Conservation (phyloP, 37 sponge, comb jelly and placozoan species). For the Chondrilla cf. caribensis region DNA sequence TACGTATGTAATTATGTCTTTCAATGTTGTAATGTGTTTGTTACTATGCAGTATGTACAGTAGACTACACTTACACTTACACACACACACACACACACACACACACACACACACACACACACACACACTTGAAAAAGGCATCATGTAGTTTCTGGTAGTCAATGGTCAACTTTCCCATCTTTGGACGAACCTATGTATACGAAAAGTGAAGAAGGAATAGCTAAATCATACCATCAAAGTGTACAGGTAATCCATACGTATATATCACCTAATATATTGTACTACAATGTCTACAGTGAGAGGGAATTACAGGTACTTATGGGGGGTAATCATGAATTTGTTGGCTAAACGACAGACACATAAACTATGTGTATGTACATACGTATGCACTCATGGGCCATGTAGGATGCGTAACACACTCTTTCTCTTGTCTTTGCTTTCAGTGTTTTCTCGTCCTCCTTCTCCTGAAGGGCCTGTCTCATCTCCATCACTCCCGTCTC, state of each 20-base stretch:
- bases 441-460: constrained; percentile 85
- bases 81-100: too few relatives aligned
- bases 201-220: background rate
- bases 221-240: too few relatives aligned
- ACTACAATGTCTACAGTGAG: too few relatives aligned
- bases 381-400: background rate
- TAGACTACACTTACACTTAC: background rate
- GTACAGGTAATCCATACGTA: too few relatives aligned
- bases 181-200: constrained; percentile 86
- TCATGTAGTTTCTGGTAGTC: constrained; percentile 99
- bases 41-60: background rate
- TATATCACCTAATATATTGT: too few relatives aligned
- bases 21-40: background rate
- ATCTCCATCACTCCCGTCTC: constrained; percentile 98
- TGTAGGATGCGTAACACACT: too few relatives aligned
- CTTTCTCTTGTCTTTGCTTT: constrained; percentile 90
- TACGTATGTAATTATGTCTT: constrained; percentile 1
- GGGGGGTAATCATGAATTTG: too few relatives aligned
- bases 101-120: background rate
- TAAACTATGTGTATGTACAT: background rate
- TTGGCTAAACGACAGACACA: too few relatives aligned
- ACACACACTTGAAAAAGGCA: constrained; percentile 90
- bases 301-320: too few relatives aligned
- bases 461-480: constrained; percentile 92
- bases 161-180: constrained; percentile 95